A percentile compares a stretch with the other conserved stretches of the same genome.
phyloP scores from a whole-genome alignment of 1,140 invertebrate species.

The Drosophila aff. region DNA sequence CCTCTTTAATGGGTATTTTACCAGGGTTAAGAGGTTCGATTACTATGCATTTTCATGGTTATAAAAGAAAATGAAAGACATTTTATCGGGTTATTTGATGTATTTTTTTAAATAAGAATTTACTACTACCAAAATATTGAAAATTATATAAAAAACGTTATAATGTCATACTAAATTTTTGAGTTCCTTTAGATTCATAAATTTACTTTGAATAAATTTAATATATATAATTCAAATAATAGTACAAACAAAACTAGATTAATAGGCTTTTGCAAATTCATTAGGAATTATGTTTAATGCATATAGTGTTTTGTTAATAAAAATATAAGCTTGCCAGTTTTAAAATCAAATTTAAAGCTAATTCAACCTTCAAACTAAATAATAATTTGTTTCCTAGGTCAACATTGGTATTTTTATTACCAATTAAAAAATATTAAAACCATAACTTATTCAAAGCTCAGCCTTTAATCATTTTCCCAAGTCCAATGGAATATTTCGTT shows the following conservation, averaged over 20 bases:
- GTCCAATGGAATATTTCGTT: background rate
- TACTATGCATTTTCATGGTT: background rate
- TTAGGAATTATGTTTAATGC: background rate
- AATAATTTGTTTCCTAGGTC: background rate
- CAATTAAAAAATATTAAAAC: background rate
- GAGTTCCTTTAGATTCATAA: background rate
- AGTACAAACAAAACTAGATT: background rate
- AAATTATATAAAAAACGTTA: background rate
- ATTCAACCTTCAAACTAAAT: background rate
- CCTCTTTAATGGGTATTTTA: constrained; percentile 7
- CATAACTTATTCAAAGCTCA: background rate
- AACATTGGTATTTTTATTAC: background rate
- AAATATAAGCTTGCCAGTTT: background rate
- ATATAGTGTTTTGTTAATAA: background rate
- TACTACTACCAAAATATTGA: background rate
- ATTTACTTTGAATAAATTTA: background rate
- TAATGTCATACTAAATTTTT: too few relatives aligned
- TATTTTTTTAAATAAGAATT: background rate
- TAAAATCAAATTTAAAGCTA: background rate
- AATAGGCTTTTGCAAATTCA: background rate
- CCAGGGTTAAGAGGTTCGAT: background rate
- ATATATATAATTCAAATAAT: background rate
- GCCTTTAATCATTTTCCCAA: constrained; percentile 3
- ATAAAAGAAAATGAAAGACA: background rate
- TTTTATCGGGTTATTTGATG: background rate